Evolutionary conservation across 2,888 invertebrate genomes (phyloP).

Genomic region (Acheta domesticus): DNA sequence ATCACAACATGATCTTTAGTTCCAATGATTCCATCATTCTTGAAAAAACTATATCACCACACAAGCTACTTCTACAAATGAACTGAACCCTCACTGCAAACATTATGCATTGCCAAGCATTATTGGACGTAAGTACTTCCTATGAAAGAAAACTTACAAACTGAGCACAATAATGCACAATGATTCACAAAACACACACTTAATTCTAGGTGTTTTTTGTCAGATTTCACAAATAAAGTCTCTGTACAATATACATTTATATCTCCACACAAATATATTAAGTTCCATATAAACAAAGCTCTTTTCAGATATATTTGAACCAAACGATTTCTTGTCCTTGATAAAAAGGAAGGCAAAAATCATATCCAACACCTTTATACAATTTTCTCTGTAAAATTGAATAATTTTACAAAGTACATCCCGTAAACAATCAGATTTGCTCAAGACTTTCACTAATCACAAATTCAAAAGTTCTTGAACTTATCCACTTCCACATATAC

Average conservation of each 20-base stretch:
- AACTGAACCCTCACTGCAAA: neutral
- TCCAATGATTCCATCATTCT: too few relatives aligned
- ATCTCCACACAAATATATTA: constrained; percentile 19
- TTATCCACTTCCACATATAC: neutral
- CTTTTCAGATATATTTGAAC: neutral
- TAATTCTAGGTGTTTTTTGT: neutral
- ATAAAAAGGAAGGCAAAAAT: neutral
- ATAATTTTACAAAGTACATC: constrained; percentile 25
- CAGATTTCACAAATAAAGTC: constrained; percentile 22
- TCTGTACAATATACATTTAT: constrained; percentile 20
- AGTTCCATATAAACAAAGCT: neutral
- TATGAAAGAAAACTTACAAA: constrained; percentile 27
- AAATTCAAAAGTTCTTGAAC: neutral
- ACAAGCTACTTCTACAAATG: neutral
- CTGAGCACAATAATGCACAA: neutral
- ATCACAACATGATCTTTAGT: too few relatives aligned
- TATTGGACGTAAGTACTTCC: constrained; percentile 25
- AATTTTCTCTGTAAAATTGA: constrained; percentile 18
- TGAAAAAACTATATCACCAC: too few relatives aligned
- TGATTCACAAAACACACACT: constrained; percentile 21
- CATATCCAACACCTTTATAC: constrained; percentile 26
- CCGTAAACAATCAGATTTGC: neutral
- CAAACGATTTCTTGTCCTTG: neutral
- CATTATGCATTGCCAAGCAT: neutral
- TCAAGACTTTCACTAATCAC: constrained; percentile 4